Evolutionary conservation across 2,797 vertebrate species (phyloP).

Genomic region (Labroides dimidiatus): DNA sequence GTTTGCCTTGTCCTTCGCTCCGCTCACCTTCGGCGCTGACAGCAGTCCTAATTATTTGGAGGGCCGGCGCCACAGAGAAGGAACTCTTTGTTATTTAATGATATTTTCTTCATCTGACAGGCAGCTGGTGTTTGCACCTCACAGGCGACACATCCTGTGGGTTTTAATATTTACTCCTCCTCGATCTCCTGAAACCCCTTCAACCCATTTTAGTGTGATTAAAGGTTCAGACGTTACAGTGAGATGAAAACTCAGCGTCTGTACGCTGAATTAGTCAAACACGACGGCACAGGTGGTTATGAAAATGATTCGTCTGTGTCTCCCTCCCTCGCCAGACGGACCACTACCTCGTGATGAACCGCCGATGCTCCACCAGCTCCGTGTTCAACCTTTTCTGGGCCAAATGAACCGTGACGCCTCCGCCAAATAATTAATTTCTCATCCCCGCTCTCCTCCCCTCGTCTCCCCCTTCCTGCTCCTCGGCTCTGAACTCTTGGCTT

Average conservation of each 20-base stretch:
- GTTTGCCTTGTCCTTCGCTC: not conserved
- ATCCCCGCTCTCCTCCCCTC: constrained; percentile 17
- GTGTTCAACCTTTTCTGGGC: constrained; percentile 36
- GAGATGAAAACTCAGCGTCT: constrained; percentile 6
- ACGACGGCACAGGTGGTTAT: constrained; percentile 15
- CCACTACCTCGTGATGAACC: constrained; percentile 24
- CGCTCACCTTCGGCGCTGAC: constrained; percentile 28
- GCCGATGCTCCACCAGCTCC: constrained; percentile 13
- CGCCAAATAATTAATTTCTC: constrained; percentile 67
- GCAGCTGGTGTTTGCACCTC: not conserved
- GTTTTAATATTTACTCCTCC: not conserved
- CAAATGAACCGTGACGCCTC: constrained; percentile 58
- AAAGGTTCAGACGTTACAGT: constrained; percentile 1
- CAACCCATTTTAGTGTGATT: not conserved
- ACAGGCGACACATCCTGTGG: not conserved
- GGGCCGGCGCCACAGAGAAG: not conserved
- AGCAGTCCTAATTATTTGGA: constrained; percentile 28
- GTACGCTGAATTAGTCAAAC: constrained; percentile 28
- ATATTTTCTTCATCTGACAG: not conserved
- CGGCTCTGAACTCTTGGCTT: constrained; percentile 41
- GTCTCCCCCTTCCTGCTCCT: not conserved
- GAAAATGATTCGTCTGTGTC: constrained; percentile 14
- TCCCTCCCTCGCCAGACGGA: not conserved
- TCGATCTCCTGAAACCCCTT: not conserved
- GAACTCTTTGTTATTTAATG: not conserved